A percentile compares a stretch with the other conserved stretches of the same genome.
Conservation (phyloP, 2,797 vertebrate genomes). For the Aeoliscus strigatus region DNA sequence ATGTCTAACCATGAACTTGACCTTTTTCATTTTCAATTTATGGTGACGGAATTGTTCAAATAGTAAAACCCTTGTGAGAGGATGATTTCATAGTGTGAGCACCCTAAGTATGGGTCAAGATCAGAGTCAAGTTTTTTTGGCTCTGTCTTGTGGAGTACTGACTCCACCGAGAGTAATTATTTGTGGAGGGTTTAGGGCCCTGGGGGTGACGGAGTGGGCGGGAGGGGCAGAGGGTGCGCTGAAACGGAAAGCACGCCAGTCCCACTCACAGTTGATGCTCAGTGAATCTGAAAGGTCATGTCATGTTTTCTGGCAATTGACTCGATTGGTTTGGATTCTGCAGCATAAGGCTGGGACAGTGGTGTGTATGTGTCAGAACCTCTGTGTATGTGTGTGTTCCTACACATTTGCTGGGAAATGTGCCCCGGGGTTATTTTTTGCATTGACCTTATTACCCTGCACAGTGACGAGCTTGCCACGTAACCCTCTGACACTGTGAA, state of each 20-base stretch:
- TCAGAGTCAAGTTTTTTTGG: slow-evolving; percentile 78
- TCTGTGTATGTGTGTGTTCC: slow-evolving; percentile 68
- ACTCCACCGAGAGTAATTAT: slow-evolving; percentile 89
- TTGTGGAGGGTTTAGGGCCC: slow-evolving; percentile 89
- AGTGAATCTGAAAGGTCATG: slow-evolving; percentile 97
- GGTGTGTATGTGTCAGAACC: slow-evolving; percentile 45
- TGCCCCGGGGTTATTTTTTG: slow-evolving; percentile 90
- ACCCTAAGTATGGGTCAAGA: slow-evolving; percentile 79
- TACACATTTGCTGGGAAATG: slow-evolving; percentile 86
- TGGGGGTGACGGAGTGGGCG: slow-evolving; percentile 68
- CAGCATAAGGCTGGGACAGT: slow-evolving; percentile 83
- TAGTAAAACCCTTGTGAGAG: slow-evolving; percentile 52
- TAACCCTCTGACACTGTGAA: slow-evolving; percentile 56
- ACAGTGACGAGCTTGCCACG: slow-evolving; percentile 79
- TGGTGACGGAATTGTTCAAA: slow-evolving; percentile 53
- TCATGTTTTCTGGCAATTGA: slow-evolving; percentile 98
- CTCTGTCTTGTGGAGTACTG: slow-evolving; percentile 82
- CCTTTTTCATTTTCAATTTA: slow-evolving; percentile 47
- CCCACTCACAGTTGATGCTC: slow-evolving; percentile 87
- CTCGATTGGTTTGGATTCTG: slow-evolving; percentile 93
- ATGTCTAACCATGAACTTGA: slow-evolving; percentile 41
- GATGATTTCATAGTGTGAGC: slow-evolving; percentile 59
- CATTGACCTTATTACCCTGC: slow-evolving; percentile 96
- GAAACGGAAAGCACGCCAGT: slow-evolving; percentile 90
- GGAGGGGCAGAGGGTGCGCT: slow-evolving; percentile 80